Conservation (phyloP, 92 coral and sea anemone genomes). For the Porites lobata region DNA sequence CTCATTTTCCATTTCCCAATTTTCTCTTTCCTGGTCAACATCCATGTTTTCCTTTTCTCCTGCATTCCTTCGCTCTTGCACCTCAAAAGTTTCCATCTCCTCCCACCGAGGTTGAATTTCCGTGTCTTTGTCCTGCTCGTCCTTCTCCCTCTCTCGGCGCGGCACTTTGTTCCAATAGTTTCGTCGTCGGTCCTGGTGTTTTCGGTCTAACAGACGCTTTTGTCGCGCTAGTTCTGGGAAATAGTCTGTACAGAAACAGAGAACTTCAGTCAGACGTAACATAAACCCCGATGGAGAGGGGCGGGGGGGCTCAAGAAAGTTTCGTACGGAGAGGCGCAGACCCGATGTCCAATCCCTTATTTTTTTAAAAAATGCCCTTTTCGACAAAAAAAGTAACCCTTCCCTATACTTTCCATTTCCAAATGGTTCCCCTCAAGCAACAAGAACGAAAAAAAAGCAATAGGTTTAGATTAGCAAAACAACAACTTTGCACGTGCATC, state of each 20-base stretch:
- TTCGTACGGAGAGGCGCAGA: no score
- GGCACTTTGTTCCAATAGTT: conserved; percentile 69
- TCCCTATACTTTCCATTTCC: no score
- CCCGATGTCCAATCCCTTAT: no score
- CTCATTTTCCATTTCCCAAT: background rate
- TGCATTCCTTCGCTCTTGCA: background rate
- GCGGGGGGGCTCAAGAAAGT: no score
- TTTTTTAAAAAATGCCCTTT: no score
- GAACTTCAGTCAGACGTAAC: background rate
- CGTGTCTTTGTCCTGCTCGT: conserved; percentile 9
- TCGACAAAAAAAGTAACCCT: no score
- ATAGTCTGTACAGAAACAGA: conserved; percentile 68
- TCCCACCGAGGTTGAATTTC: conserved; percentile 46
- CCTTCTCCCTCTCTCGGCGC: conserved; percentile 36
- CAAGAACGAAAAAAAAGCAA: no score
- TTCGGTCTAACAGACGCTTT: conserved; percentile 83
- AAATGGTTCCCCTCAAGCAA: no score
- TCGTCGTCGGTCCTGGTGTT: conserved; percentile 80
- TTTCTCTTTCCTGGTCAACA: no score
- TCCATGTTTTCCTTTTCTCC: background rate
- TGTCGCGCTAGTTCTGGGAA: conserved; percentile 98
- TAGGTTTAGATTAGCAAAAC: no score
- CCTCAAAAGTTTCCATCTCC: conserved; percentile 42
- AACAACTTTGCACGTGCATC: no score
- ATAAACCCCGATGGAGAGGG: no score